These are phyloP conservation scores for Drosophila persimilis DNA, from an alignment of 1,140 invertebrate genomes.

Conservation along the genomic window DNA sequence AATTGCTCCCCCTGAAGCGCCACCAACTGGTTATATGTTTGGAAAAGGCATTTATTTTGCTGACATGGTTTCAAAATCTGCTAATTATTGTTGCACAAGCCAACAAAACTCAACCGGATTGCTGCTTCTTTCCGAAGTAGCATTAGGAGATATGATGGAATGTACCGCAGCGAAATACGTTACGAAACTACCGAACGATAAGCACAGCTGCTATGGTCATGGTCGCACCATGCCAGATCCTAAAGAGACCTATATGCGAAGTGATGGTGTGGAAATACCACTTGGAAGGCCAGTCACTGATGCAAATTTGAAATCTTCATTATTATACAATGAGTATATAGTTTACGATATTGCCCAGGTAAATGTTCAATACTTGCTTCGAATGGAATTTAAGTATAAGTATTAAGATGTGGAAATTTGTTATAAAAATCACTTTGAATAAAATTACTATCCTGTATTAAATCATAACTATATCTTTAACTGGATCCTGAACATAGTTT, in stretches of 20 bases:
- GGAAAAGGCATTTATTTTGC: constrained; percentile 98
- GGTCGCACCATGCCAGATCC: constrained; percentile 89
- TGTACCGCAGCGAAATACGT: constrained; percentile 88
- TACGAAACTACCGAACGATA: constrained; percentile 90
- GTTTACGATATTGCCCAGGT: constrained; percentile 96
- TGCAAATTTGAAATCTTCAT: constrained; percentile 82
- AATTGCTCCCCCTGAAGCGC: constrained; percentile 98
- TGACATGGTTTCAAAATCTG: constrained; percentile 99
- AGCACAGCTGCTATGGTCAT: constrained; percentile 91
- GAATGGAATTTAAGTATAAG: constrained; percentile 91
- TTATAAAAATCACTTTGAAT: too few relatives aligned
- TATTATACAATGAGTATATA: constrained; percentile 96
- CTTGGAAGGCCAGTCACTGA: constrained; percentile 86
- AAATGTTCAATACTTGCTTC: constrained; percentile 91
- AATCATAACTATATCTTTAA: too few relatives aligned
- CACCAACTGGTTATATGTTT: constrained; percentile 98
- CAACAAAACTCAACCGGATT: constrained; percentile 89
- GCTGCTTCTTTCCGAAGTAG: constrained; percentile 97
- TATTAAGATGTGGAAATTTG: constrained; percentile 44
- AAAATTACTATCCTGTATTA: too few relatives aligned
- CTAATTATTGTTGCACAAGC: constrained; percentile 96
- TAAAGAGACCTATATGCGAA: constrained; percentile 50
- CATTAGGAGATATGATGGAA: constrained; percentile 95
- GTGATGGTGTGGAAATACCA: constrained; percentile 90
- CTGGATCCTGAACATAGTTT: too few relatives aligned